Evolutionary conservation across 2,888 invertebrate species (phyloP).

Genomic region (Rhabditoides inermis): DNA sequence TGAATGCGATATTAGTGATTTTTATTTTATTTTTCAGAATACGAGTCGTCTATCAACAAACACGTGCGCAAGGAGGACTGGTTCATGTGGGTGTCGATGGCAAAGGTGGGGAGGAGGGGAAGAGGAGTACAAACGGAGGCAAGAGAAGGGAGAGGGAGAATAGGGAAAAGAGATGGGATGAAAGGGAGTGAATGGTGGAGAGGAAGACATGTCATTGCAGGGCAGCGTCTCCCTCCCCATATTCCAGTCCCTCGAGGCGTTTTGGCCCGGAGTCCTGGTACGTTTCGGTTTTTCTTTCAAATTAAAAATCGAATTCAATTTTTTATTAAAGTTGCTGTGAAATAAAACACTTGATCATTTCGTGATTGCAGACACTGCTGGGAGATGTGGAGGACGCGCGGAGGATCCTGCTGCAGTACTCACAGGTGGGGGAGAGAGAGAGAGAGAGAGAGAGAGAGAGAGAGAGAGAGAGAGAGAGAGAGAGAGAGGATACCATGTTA

Average conservation of each 20-base stretch:
- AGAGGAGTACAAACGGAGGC: too few relatives aligned
- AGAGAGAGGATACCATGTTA: too few relatives aligned
- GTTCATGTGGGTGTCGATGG: slow-evolving; percentile 99
- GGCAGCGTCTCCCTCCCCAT: slow-evolving; percentile 75
- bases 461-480: too few relatives aligned
- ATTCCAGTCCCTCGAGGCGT: slow-evolving; percentile 96
- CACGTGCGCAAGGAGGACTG: slow-evolving; percentile 82
- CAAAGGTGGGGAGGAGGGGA: slow-evolving; percentile 81
- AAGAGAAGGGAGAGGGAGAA: too few relatives aligned
- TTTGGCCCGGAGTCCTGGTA: slow-evolving; percentile 87
- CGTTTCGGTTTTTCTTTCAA: slow-evolving; percentile 12
- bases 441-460: too few relatives aligned
- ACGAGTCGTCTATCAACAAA: slow-evolving; percentile 55
- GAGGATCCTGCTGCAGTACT: slow-evolving; percentile 79
- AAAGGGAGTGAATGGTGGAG: too few relatives aligned
- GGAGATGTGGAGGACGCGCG: slow-evolving; percentile 83
- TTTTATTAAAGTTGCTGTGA: not conserved
- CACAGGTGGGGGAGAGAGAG: too few relatives aligned
- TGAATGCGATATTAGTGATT: too few relatives aligned
- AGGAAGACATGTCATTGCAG: too few relatives aligned
- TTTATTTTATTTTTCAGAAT: slow-evolving; percentile 53
- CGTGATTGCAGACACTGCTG: slow-evolving; percentile 55
- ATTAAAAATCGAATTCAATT: not conserved
- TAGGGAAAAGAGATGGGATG: too few relatives aligned
- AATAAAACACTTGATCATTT: not conserved